Percentiles rank a stretch among this genome's conserved stretches.
These are phyloP conservation scores for Echinops telfairi DNA, from an alignment of 2,113 vertebrate species.

Conservation along the genomic window DNA sequence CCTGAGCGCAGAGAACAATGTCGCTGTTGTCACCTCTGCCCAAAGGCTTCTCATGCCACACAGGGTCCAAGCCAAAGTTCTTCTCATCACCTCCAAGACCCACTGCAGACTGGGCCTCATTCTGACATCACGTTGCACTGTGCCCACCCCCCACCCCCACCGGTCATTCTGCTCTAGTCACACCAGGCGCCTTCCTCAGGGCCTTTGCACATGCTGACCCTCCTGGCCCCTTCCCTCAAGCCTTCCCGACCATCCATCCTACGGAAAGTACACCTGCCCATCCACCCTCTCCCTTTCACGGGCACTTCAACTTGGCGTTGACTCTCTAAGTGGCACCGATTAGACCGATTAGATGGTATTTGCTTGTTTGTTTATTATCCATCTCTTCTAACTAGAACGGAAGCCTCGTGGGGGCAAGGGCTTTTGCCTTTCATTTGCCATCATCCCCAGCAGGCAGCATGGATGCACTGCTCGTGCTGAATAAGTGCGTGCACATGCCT, in stretches of 20 bases:
- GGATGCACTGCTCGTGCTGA: too few relatives aligned
- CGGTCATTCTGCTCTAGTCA: not conserved
- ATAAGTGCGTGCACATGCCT: too few relatives aligned
- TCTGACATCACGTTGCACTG: not conserved
- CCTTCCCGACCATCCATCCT: not conserved
- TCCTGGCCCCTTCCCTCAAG: not conserved
- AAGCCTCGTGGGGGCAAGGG: not conserved
- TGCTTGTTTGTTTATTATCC: not conserved
- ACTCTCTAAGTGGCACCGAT: too few relatives aligned
- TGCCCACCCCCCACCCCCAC: too few relatives aligned
- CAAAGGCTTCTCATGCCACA: not conserved
- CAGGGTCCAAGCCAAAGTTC: not conserved
- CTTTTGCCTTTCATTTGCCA: not conserved
- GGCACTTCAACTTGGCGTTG: not conserved
- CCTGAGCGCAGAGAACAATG: not conserved
- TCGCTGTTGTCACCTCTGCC: not conserved
- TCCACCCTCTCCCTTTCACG: not conserved
- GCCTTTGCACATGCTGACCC: not conserved
- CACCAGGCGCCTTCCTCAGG: not conserved
- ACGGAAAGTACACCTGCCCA: not conserved
- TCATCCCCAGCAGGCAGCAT: not conserved
- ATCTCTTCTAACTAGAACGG: not conserved
- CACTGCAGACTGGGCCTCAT: not conserved
- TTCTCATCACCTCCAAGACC: not conserved
- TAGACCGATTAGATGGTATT: too few relatives aligned